phyloP scores from a whole-genome alignment of 2,113 vertebrate species.

The Actenoides hombroni region DNA sequence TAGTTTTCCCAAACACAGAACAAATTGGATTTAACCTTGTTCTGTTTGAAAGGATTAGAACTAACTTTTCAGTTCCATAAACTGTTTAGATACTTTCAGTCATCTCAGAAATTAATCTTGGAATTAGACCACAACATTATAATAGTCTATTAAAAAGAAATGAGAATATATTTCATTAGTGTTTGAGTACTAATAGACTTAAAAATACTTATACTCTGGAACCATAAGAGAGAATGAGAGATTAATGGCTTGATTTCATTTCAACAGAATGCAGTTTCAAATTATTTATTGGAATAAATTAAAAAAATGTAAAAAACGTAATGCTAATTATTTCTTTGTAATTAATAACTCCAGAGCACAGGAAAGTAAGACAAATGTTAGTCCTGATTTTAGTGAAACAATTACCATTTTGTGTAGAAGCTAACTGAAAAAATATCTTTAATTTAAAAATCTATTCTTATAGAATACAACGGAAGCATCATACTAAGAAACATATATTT shows the following conservation, averaged over 20 bases:
- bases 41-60: slow-evolving; percentile 38
- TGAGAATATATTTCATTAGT: neutral
- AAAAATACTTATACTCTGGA: neutral
- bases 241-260: neutral
- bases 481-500: neutral
- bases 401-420: neutral
- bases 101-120: slow-evolving; percentile 28
- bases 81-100: neutral
- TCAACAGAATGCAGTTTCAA: neutral
- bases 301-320: neutral
- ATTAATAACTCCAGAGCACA: neutral
- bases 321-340: neutral
- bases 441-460: neutral
- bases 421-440: neutral
- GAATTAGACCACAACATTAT: neutral
- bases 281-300: neutral
- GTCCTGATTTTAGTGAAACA: neutral
- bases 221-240: neutral
- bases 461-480: neutral
- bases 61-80: slow-evolving; percentile 29
- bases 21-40: slow-evolving; percentile 27
- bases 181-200: neutral
- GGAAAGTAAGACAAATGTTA: neutral
- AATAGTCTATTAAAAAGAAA: slow-evolving; percentile 14
- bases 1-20: slow-evolving; percentile 41